Evolutionary conservation across 2,113 vertebrate genomes (phyloP).

Genomic region (Colinus virginianus): DNA sequence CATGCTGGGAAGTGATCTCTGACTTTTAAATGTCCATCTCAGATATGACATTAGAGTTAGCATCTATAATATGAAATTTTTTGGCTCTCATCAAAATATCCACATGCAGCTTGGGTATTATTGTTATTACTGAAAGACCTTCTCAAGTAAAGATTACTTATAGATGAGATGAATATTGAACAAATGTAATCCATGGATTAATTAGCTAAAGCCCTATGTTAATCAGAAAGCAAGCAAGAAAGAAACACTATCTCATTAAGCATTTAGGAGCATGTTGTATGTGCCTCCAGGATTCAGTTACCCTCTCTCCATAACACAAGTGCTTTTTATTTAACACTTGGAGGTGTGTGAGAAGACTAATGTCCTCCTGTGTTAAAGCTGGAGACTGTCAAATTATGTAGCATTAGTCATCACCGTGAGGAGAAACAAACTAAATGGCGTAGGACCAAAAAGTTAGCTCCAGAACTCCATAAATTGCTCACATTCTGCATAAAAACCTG

Average conservation of each 20-base stretch:
- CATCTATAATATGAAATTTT: not conserved
- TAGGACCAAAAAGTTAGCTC: not conserved
- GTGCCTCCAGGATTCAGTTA: conserved; percentile 59
- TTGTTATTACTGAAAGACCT: not conserved
- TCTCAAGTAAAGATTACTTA: conserved; percentile 54
- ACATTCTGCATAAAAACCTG: not conserved
- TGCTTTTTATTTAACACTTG: conserved; percentile 67
- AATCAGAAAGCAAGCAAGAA: conserved; percentile 64
- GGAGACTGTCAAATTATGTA: not conserved
- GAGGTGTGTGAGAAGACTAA: not conserved
- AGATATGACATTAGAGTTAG: not conserved
- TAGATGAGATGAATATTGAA: conserved; percentile 61
- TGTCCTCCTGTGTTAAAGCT: not conserved
- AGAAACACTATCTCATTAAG: conserved; percentile 71
- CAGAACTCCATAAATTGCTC: not conserved
- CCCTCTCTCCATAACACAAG: conserved; percentile 56
- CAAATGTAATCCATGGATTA: conserved; percentile 66
- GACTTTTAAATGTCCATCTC: not conserved
- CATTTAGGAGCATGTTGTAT: conserved; percentile 59
- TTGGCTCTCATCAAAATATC: not conserved
- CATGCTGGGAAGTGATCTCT: not conserved
- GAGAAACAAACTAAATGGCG: not conserved
- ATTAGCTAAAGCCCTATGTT: conserved; percentile 69
- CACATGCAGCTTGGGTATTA: not conserved
- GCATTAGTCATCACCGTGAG: not conserved